A percentile compares a stretch with the other conserved stretches of the same genome.
Evolutionary conservation across 2,888 invertebrate genomes (phyloP).

Genomic region (Hirtodrosophila histrioides): DNA sequence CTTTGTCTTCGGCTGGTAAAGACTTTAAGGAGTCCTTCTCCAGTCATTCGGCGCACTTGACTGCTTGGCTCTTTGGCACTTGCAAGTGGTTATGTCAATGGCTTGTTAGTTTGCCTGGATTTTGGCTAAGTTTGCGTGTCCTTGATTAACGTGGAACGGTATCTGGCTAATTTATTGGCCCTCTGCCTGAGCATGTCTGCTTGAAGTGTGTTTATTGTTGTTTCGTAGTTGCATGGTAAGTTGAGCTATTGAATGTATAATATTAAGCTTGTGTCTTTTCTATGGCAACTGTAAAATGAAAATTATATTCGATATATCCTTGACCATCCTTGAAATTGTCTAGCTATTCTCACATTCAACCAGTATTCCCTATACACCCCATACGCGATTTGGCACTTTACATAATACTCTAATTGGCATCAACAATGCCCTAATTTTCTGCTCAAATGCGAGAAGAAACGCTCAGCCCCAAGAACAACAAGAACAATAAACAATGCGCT

Average conservation of each 20-base stretch:
- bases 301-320: conserved; percentile 6
- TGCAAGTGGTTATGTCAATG: conserved; percentile 30
- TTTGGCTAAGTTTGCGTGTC: conserved; percentile 14
- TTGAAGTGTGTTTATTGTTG: conserved; percentile 1
- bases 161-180: conserved; percentile 38
- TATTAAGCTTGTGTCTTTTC: not conserved
- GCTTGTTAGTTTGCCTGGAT: conserved; percentile 28
- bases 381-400: conserved; percentile 31
- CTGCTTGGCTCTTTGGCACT: conserved; percentile 23
- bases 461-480: conserved; percentile 45
- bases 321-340: conserved; percentile 12
- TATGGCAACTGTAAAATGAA: too few species aligned
- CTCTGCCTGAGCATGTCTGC: not conserved
- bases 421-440: conserved; percentile 72
- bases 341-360: conserved; percentile 13
- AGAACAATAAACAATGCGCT: conserved; percentile 52
- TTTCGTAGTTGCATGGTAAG: not conserved
- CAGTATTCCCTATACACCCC: conserved; percentile 54
- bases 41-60: conserved; percentile 8
- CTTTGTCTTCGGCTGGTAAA: conserved; percentile 24
- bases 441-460: conserved; percentile 41
- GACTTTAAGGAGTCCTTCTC: conserved; percentile 4
- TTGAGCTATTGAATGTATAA: not conserved
- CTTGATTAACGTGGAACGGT: conserved; percentile 1
- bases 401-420: conserved; percentile 70